phyloP scores from a whole-genome alignment of 2,888 invertebrate genomes.

The Pollenia griseotomentosa region DNA sequence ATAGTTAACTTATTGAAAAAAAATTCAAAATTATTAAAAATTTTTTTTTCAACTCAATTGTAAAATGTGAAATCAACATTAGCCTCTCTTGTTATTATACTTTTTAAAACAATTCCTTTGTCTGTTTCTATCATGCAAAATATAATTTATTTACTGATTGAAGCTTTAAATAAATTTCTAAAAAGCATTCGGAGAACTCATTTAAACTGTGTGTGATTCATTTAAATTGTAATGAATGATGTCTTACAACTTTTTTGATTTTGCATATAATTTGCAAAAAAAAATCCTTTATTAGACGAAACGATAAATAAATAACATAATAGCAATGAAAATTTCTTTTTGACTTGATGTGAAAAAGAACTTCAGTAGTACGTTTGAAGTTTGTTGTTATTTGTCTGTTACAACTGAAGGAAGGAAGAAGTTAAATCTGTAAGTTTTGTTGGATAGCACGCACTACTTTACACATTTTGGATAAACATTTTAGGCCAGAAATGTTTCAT shows the following conservation, averaged over 20 bases:
- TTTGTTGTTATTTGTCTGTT: constrained; percentile 24
- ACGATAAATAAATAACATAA: not conserved
- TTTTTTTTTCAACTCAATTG: not conserved
- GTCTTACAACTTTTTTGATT: not conserved
- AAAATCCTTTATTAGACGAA: constrained; percentile 55
- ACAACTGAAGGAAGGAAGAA: not conserved
- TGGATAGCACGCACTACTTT: not conserved
- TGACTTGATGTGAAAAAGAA: not conserved
- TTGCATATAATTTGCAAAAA: constrained; percentile 52
- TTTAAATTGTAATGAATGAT: constrained; percentile 23
- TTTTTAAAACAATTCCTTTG: not conserved
- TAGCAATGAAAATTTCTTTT: constrained; percentile 6
- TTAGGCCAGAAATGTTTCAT: constrained; percentile 60
- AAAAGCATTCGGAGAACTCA: constrained; percentile 4
- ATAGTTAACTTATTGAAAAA: too few species aligned
- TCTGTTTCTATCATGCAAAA: not conserved
- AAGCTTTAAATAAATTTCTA: constrained; percentile 23
- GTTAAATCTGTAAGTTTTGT: constrained; percentile 11
- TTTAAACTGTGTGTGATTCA: constrained; percentile 38
- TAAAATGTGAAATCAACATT: constrained; percentile 15
- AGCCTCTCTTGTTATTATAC: not conserved
- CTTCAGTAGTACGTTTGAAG: not conserved
- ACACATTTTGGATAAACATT: constrained; percentile 41
- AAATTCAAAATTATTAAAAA: not conserved
- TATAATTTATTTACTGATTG: constrained; percentile 49